Evolutionary conservation across 2,113 vertebrate species (phyloP), one percentile per base, ranked within the genome.

Genomic region (Gymnogyps californianus): DNA sequence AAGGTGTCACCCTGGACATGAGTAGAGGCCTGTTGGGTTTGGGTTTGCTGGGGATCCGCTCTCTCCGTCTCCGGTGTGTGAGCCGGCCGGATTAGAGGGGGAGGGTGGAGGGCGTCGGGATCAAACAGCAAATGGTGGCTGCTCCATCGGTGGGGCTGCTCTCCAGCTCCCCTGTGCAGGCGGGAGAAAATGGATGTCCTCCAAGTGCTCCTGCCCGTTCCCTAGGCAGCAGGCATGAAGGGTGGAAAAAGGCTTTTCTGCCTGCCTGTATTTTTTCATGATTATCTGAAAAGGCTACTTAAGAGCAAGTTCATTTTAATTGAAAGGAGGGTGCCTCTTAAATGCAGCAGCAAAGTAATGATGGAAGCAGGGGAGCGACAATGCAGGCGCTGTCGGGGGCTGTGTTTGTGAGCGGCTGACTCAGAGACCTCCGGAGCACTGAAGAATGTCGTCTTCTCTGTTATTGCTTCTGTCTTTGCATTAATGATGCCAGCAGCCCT

Each of bases 21-120:
- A 5, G 21, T 1, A 44, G 83, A 36, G 29, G 26, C n/a, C 4
- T 3, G 21, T 4, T 11, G 26, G 61, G 51, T 47, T 38, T 29
- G 26, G 47, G 15, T 9, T 36, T 0, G 2, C 34, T 29, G 34
- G 19, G 38, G 16, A 47, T 28, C 29, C 2, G 4, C 81, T 11
- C 18, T 49, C 32, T 25, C 28, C 0, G 0, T 31, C 29, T n/a
- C 40, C 0, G 2, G 46, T 16, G 31, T 1, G 0, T 24, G 36
- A 67, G 32, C 61, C 22, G 78, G 32, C 36, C 0, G 6, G 55
- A 47, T 28, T 11, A 3, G 34, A 14, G 15, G 47, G 11, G 22
- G 12, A 26, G 58, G 24, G 24, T 4, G 20, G 24, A 61, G 25
- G 21, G 38, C 25, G 46, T 32, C 0, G 5, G 74, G 72, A 18